Evolutionary conservation across 2,113 vertebrate genomes (phyloP), one percentile per base, ranked within the genome.

Genomic region (Saimiri boliviensis): DNA sequence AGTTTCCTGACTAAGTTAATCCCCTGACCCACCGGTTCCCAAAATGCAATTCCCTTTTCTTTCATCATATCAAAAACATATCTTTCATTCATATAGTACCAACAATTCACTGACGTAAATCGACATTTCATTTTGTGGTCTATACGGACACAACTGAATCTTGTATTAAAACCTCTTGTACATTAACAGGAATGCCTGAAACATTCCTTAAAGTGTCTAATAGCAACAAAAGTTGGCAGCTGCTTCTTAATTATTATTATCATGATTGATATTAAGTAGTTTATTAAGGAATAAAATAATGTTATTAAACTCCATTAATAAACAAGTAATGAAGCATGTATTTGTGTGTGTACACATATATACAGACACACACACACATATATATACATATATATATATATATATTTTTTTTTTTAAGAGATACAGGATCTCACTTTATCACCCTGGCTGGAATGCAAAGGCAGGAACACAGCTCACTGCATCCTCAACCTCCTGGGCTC

Each of bases 251-350:
- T 49, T 3, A 60, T 49, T 3, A 60, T 84, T 91, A 91, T 76
- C 42, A 76, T 37, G 52, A 86, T 12, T 70, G 23, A 30, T 17
- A 83, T 21, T 54, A 86, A 66, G 2, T 19, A 54, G 42, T 52
- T 88, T 84, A 70, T 37, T 90, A 2, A 93, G 32, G 13, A 93
- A 93, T 71, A 80, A 96, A 96, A 87, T 47, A 56, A 58, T 54
- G 45, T 54, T 88, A 66, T n/a, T 85, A 74, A 86, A 73, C 27
- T n/a, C 19, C 19, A 80, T 42, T 71, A 76, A 93, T 79, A 89
- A 84, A 66, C 13, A 91, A 91, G 20, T 56, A 86, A 23, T 76
- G 17, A 47, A 68, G 32, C 66, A 68, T 32, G 11, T 30, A 63
- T 21, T 20, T 30, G 12, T 30, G 60, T 63, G 12, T 63, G 30